Evolutionary conservation across 2,113 vertebrate genomes (phyloP), one percentile per base, ranked within the genome.

Genomic region (Ophthalmolycus amberensis): DNA sequence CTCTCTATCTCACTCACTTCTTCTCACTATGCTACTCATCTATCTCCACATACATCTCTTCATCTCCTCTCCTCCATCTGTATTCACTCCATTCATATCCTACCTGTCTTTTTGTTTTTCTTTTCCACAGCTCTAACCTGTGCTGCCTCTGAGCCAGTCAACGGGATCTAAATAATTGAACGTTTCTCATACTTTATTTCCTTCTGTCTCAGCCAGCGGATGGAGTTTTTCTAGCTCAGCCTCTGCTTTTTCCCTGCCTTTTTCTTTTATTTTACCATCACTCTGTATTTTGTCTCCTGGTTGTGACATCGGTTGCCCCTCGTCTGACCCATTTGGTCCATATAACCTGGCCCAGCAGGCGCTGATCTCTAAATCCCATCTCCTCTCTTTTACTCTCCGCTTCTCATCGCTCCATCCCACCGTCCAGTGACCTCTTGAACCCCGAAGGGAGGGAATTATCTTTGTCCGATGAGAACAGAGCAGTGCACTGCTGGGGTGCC

Each of bases 361-460:
- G n/a, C 77, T 91, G 91, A 93, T 94, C 93, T 93, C 87, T 91
- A 94, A 95, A 95, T 94, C 94, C 88, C 80, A 86, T 92, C 88
- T 86, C 84, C 83, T 90, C 85, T 91, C 66, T 80, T 88, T 91
- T 78, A 77, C 73, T 71, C 67, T 82, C 52, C 71, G 85, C 68
- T 34, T 77, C 81, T 79, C 85, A 84, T 89, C 80, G 64, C 78
- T 79, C 86, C 77, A 85, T 92, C 90, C 84, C 82, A 87, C 91
- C 91, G 77, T 87, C 73, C 72, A 58, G 74, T 77, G 77, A 92
- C 92, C 86, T 88, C 71, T 66, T 86, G 59, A 91, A 90, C 89
- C 88, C 72, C 37, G 1, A 59, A 85, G 82, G 89, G 83, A 81
- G 83, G 90, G 91, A 94, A 94, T 95, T 91, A 94, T 91, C 87